phyloP scores from a whole-genome alignment of 2,888 invertebrate species.

The Diaphora mendica region DNA sequence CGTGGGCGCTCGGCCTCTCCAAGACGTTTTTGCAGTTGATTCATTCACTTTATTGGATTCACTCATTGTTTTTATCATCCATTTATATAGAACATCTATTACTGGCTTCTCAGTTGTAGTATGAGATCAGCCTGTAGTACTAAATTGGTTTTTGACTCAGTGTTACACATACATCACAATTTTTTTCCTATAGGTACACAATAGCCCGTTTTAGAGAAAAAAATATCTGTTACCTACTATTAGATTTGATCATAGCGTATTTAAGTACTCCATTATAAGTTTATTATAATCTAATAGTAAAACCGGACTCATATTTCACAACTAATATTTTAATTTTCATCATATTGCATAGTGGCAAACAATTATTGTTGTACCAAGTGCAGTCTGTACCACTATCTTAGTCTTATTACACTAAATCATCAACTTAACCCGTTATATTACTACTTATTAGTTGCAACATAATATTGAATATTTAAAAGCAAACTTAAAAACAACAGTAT shows the following conservation, averaged over 20 bases:
- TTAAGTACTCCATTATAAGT: not conserved
- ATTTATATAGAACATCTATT: slow-evolving; percentile 31
- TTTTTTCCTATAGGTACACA: not conserved
- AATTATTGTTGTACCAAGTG: not conserved
- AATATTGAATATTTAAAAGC: not conserved
- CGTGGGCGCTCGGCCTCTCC: slow-evolving; percentile 51
- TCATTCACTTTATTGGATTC: slow-evolving; percentile 56
- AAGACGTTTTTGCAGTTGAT: slow-evolving; percentile 62
- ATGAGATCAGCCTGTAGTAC: slow-evolving; percentile 24
- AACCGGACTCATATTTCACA: not conserved
- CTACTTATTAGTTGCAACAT: not conserved
- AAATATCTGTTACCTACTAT: not conserved
- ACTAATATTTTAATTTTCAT: not conserved
- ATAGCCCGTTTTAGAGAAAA: not conserved
- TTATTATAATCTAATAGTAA: not conserved
- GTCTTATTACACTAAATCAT: not conserved
- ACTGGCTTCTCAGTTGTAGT: slow-evolving; percentile 21
- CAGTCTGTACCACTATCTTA: not conserved
- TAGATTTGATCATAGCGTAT: not conserved
- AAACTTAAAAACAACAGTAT: not conserved
- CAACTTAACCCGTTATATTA: not conserved
- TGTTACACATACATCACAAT: not conserved
- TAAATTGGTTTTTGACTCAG: slow-evolving; percentile 5
- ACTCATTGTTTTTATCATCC: slow-evolving; percentile 43
- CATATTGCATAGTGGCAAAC: not conserved